Percentiles rank a stretch among this genome's conserved stretches.
phyloP scores from a whole-genome alignment of 2,797 vertebrate species.

The Tarsius wallacei region DNA sequence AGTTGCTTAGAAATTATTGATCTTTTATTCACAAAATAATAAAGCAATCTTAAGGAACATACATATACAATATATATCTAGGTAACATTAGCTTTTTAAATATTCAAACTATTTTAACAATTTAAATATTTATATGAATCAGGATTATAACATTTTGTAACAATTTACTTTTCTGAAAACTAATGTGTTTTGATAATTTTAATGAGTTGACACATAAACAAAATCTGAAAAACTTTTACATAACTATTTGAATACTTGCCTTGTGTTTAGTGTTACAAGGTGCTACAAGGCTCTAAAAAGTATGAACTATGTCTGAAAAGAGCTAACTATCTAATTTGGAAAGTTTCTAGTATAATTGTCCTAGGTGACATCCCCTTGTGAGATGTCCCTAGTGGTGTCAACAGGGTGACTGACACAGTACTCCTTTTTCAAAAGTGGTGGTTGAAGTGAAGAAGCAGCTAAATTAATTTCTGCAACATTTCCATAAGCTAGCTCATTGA shows the following conservation, averaged over 20 bases:
- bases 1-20: not conserved
- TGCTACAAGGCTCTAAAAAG: not conserved
- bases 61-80: not conserved
- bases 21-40: slow-evolving; percentile 37
- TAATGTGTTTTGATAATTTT: not conserved
- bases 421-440: not conserved
- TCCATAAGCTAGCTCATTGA: not conserved
- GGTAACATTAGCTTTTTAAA: not conserved
- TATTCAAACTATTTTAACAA: not conserved
- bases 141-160: slow-evolving; percentile 9
- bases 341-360: not conserved
- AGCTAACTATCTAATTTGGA: not conserved
- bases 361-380: not conserved
- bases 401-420: not conserved
- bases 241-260: not conserved
- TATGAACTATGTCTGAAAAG: not conserved
- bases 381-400: not conserved
- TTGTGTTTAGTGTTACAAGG: not conserved
- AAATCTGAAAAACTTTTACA: not conserved
- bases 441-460: not conserved
- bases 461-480: slow-evolving; percentile 56
- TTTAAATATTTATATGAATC: not conserved
- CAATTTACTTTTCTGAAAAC: not conserved
- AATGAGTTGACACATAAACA: not conserved
- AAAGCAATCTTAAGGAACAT: not conserved